Percentiles rank a stretch among this genome's conserved stretches.
These are phyloP conservation scores for Temnothorax curvispinosus DNA, from an alignment of 1,140 invertebrate genomes.

Conservation along the genomic window DNA sequence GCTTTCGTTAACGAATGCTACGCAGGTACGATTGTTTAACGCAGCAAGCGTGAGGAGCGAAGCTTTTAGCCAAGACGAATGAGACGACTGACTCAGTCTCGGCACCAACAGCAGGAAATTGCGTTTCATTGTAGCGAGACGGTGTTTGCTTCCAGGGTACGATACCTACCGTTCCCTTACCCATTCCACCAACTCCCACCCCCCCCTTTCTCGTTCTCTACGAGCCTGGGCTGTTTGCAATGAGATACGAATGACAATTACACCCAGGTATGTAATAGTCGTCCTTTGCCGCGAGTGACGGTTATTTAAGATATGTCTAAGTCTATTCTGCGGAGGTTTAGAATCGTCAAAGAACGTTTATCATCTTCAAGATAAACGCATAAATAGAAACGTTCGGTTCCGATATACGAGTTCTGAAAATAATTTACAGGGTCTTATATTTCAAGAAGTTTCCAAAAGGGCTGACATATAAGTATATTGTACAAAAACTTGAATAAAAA, in stretches of 20 bases:
- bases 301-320: constrained; percentile 69
- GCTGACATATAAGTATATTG: background rate
- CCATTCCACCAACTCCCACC: background rate
- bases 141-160: constrained; percentile 79
- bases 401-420: background rate
- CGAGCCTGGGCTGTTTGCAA: constrained; percentile 66
- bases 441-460: background rate
- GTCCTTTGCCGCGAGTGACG: constrained; percentile 53
- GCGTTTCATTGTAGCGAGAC: constrained; percentile 81
- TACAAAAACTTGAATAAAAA: constrained; percentile 22
- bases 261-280: constrained; percentile 71
- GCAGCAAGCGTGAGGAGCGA: constrained; percentile 74
- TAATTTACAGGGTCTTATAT: background rate
- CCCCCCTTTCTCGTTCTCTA: constrained; percentile 42
- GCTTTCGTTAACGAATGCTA: constrained; percentile 76
- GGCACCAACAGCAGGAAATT: constrained; percentile 79
- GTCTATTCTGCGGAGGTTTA: constrained; percentile 7
- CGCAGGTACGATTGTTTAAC: constrained; percentile 80
- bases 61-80: constrained; percentile 80
- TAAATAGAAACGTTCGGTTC: background rate
- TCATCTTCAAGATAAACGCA: background rate
- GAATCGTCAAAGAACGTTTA: constrained; percentile 27
- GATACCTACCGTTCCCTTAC: constrained; percentile 70
- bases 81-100: constrained; percentile 76
- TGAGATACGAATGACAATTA: constrained; percentile 79